Conservation (phyloP, 23 tunicate genomes). For the Trididemnum clinides region DNA sequence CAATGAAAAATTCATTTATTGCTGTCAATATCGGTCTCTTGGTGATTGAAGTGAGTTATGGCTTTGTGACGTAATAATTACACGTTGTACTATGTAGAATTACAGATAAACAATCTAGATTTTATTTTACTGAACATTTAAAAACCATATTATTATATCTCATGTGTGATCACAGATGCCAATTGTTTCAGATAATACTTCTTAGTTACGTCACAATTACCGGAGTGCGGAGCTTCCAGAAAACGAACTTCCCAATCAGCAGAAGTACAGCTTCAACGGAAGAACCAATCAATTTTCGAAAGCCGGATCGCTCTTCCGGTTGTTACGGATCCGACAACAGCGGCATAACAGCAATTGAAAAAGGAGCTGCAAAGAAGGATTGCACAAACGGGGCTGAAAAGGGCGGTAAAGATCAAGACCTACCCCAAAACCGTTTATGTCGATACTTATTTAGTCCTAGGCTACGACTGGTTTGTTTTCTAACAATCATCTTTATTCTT, state of each 20-base stretch:
- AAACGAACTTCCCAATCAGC: background rate
- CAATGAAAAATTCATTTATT: constrained; percentile 66
- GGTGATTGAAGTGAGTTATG: constrained; percentile 70
- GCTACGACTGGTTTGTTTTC: constrained; percentile 35
- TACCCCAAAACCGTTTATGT: no score
- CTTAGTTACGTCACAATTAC: constrained; percentile 16
- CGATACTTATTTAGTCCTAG: constrained; percentile 61
- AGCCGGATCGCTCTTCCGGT: background rate
- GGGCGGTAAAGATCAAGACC: no score
- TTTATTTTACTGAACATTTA: no score
- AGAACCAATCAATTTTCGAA: background rate
- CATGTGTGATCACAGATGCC: background rate
- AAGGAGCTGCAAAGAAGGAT: no score
- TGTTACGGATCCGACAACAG: background rate
- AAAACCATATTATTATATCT: no score
- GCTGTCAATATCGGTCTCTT: constrained; percentile 50
- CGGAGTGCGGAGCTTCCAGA: background rate
- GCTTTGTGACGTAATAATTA: no score
- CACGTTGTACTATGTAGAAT: no score
- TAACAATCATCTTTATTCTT: constrained; percentile 27
- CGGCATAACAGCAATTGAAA: background rate
- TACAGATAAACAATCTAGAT: no score
- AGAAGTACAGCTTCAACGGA: background rate
- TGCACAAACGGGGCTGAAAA: no score
- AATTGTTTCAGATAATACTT: background rate